These are phyloP conservation scores for Galaxias olidus DNA, from an alignment of 2,797 vertebrate genomes.

Conservation along the genomic window DNA sequence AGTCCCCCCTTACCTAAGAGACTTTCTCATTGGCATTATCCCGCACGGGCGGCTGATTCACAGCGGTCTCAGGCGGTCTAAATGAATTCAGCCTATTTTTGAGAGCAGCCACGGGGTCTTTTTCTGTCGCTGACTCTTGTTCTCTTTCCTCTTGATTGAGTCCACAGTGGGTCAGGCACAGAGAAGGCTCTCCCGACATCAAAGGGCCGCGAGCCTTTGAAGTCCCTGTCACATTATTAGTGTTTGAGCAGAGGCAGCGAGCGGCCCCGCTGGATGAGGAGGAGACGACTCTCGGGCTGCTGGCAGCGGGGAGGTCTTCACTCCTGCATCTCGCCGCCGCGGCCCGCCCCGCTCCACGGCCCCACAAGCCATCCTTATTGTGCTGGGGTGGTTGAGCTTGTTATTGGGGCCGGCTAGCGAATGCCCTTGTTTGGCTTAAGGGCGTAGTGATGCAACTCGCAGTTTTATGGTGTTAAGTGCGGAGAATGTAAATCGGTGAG, in stretches of 20 bases:
- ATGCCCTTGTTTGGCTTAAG: too few species aligned
- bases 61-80: constrained; percentile 46
- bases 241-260: constrained; percentile 62
- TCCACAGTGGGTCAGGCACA: constrained; percentile 59
- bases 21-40: constrained; percentile 28
- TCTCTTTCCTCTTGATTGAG: constrained; percentile 55
- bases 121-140: constrained; percentile 61
- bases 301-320: too few species aligned
- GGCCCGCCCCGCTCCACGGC: too few species aligned
- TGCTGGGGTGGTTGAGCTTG: too few species aligned
- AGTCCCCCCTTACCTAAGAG: constrained; percentile 47
- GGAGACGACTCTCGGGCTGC: too few species aligned
- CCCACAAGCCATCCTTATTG: too few species aligned
- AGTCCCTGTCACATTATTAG: constrained; percentile 70
- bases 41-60: constrained; percentile 23
- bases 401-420: too few species aligned
- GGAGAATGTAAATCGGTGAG: too few species aligned
- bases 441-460: too few species aligned
- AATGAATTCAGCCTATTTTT: constrained; percentile 59
- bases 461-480: not conserved
- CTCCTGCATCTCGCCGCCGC: too few species aligned
- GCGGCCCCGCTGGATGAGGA: constrained; percentile 50
- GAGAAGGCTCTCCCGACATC: constrained; percentile 65
- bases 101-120: constrained; percentile 57
- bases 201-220: constrained; percentile 71